Conservation (phyloP, 2,888 invertebrate species). For the Rhimphoctona megacephalus region DNA sequence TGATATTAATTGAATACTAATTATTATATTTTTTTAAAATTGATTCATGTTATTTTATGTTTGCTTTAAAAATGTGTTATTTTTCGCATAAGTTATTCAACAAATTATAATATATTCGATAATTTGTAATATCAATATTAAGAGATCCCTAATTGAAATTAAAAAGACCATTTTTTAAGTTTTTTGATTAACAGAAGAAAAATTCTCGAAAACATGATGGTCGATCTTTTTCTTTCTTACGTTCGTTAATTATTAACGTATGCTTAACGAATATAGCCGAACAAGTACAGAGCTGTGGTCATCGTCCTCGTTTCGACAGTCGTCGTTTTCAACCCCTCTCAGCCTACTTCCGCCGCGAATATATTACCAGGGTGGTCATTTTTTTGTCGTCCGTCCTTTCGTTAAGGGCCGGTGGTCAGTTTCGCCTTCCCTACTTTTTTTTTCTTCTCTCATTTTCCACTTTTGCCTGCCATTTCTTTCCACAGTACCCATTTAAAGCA, state of each 20-base stretch:
- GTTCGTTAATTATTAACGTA: conserved; percentile 81
- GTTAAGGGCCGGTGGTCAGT: conserved; percentile 76
- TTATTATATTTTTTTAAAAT: neutral
- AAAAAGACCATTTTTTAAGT: neutral
- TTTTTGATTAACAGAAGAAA: neutral
- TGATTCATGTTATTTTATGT: neutral
- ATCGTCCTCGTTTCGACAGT: conserved; percentile 58
- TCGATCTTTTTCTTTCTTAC: conserved; percentile 45
- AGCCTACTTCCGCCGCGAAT: conserved; percentile 82
- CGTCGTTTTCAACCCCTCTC: conserved; percentile 75
- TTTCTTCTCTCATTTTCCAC: neutral
- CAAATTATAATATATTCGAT: no score
- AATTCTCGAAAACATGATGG: conserved; percentile 19
- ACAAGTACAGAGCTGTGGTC: conserved; percentile 61
- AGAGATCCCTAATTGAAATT: neutral
- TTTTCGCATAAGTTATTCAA: no score
- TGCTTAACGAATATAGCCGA: conserved; percentile 65
- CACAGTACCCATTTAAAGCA: neutral
- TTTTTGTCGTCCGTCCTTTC: conserved; percentile 77
- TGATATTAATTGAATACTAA: no score
- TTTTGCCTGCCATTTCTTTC: conserved; percentile 3
- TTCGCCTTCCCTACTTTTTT: conserved; percentile 41
- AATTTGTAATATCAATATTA: no score
- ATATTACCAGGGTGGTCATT: conserved; percentile 79
- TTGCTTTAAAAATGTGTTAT: no score